Conservation (phyloP, 2,113 vertebrate species). For the Chaetura pelagica region DNA sequence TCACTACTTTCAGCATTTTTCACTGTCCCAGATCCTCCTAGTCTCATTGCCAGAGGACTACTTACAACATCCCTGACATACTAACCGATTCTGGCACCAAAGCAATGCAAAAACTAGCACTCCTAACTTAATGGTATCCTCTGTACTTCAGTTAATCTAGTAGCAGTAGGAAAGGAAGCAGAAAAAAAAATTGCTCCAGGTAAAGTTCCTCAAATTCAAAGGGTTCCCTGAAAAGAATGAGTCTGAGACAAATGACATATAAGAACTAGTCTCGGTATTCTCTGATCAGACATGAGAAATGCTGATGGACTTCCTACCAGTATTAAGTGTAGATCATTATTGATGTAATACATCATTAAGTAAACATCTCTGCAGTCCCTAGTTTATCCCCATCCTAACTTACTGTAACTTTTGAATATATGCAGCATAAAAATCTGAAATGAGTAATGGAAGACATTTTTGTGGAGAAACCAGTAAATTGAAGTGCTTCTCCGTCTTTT, state of each 20-base stretch:
- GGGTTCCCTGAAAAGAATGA: rapidly evolving
- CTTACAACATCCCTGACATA: neutral
- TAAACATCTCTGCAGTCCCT: neutral
- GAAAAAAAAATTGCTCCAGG: neutral
- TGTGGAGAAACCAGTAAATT: neutral
- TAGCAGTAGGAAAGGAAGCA: neutral
- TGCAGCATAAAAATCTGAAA: neutral
- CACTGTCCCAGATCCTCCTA: neutral
- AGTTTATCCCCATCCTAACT: neutral
- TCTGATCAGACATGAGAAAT: neutral
- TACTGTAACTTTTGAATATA: neutral
- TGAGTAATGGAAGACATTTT: neutral
- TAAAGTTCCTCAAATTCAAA: neutral
- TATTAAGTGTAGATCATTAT: neutral
- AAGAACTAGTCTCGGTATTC: neutral
- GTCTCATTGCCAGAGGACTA: neutral
- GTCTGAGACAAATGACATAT: neutral
- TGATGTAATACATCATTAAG: neutral
- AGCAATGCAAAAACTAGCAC: neutral
- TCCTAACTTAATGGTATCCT: neutral
- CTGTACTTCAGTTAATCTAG: neutral
- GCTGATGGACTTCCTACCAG: neutral
- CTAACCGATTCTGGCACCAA: neutral
- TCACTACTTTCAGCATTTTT: neutral
- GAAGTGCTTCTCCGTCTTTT: neutral